A percentile compares a stretch with the other conserved stretches of the same genome.
Conservation (phyloP, 1,140 invertebrate species). For the Anadara kagoshimensis region DNA sequence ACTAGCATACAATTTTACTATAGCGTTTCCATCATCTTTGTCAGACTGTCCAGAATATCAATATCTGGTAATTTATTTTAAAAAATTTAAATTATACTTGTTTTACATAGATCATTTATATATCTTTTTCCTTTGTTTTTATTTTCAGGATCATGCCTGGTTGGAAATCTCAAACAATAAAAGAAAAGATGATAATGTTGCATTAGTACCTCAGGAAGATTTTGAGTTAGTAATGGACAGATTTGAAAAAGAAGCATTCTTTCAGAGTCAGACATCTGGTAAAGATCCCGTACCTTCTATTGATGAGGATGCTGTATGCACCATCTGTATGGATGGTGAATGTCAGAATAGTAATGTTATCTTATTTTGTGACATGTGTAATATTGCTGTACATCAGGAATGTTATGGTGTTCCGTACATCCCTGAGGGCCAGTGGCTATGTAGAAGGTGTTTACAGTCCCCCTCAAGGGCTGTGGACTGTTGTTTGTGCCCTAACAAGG, state of each 20-base stretch:
- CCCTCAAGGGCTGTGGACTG: conserved; percentile 97
- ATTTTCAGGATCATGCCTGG: conserved; percentile 87
- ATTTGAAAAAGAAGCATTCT: conserved; percentile 97
- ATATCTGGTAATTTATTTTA: no score
- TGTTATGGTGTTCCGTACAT: conserved; percentile 99
- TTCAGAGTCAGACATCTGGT: conserved; percentile 78
- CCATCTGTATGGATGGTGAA: conserved; percentile 92
- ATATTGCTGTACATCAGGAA: conserved; percentile 98
- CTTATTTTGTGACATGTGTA: conserved; percentile 99
- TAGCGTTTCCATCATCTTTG: no score
- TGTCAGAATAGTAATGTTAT: conserved; percentile 97
- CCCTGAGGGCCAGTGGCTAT: conserved; percentile 99
- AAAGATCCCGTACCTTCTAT: conserved; percentile 74
- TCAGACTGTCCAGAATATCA: no score
- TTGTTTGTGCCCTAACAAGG: conserved; percentile 97
- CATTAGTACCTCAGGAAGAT: conserved; percentile 78
- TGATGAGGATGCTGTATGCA: conserved; percentile 98
- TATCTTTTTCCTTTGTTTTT: conserved; percentile 1
- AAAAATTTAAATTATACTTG: no score
- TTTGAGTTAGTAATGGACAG: conserved; percentile 97
- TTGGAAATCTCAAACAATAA: conserved; percentile 90
- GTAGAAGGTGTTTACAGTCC: conserved; percentile 94
- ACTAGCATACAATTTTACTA: no score
- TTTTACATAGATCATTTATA: no score
- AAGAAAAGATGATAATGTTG: conserved; percentile 54